phyloP scores from a whole-genome alignment of 1,140 invertebrate genomes.

The Oedothorax gibbosus region DNA sequence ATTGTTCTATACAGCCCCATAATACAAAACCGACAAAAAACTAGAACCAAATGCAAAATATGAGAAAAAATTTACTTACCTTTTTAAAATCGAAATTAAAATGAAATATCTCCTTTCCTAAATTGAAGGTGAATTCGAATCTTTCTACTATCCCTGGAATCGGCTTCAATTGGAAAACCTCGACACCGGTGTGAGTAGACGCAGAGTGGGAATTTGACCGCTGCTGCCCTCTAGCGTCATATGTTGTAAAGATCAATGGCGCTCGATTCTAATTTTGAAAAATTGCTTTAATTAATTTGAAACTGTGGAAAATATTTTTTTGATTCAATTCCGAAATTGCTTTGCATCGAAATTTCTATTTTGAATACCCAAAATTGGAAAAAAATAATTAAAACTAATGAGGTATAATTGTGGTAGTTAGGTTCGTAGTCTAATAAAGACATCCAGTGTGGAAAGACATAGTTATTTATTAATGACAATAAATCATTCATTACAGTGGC shows the following conservation, averaged over 20 bases:
- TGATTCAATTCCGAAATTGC: no score
- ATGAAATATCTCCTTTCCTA: conserved; percentile 29
- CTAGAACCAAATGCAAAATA: no score
- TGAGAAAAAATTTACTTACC: conserved; percentile 37
- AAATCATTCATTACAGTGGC: no score
- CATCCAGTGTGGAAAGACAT: no score
- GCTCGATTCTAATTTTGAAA: conserved; percentile 10
- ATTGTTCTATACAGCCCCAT: no score
- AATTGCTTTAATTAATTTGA: neutral
- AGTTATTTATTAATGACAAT: no score
- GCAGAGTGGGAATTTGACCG: conserved; percentile 21
- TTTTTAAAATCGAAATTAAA: conserved; percentile 32
- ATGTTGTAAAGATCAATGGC: conserved; percentile 25
- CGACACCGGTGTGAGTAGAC: conserved; percentile 37
- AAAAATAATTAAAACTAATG: no score
- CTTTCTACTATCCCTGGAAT: conserved; percentile 38
- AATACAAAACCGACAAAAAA: no score
- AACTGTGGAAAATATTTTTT: neutral
- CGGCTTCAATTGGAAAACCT: conserved; percentile 16
- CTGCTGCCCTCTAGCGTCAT: conserved; percentile 45
- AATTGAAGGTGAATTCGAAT: conserved; percentile 34
- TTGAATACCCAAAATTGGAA: no score
- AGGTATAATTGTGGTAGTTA: no score
- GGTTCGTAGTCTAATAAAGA: no score
- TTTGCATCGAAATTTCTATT: no score